Percentiles rank a stretch among this genome's conserved stretches.
Evolutionary conservation across 2,113 vertebrate genomes (phyloP).

Genomic region (Thunnus thynnus): DNA sequence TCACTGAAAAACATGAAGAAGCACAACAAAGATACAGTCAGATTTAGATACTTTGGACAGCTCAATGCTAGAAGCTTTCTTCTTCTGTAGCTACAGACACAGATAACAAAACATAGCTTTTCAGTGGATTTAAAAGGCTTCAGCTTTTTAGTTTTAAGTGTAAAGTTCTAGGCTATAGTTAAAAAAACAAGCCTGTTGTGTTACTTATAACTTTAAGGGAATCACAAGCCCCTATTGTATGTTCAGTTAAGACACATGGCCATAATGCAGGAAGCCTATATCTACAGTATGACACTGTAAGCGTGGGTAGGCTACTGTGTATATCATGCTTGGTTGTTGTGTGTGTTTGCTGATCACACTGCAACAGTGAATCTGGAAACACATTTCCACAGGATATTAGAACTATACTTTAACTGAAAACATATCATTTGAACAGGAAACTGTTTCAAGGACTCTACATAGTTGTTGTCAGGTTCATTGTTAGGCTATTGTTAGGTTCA

Average conservation of each 20-base stretch:
- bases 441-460: no score
- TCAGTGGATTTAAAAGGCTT: not conserved
- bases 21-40: conserved; percentile 45
- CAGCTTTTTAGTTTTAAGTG: not conserved
- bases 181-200: not conserved
- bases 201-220: not conserved
- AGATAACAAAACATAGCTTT: not conserved
- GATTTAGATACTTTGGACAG: not conserved
- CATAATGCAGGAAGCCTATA: not conserved
- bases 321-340: no score
- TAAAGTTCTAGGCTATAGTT: no score
- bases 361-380: no score
- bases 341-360: no score
- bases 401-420: no score
- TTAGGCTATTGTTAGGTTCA: no score
- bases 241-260: not conserved
- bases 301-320: no score
- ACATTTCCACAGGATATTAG: no score
- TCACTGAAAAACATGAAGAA: conserved; percentile 39
- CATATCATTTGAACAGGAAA: no score
- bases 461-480: no score
- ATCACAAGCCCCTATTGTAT: not conserved
- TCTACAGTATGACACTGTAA: no score
- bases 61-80: not conserved
- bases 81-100: not conserved